These are phyloP conservation scores for Drosophila niveifrons DNA, from an alignment of 2,888 invertebrate species.

Conservation along the genomic window DNA sequence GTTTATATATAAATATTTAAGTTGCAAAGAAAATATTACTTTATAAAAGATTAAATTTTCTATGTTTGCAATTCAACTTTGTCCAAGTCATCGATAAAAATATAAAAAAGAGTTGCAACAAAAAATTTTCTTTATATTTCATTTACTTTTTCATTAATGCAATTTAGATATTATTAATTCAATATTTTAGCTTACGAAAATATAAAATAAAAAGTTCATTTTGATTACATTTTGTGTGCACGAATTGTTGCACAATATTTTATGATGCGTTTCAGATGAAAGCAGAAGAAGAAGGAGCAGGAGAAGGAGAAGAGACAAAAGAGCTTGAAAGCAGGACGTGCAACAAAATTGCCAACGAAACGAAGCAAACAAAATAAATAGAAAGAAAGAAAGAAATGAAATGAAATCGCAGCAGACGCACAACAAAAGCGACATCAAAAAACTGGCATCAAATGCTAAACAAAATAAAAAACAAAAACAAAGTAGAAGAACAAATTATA, in stretches of 20 bases:
- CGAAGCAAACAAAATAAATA: conserved; percentile 4
- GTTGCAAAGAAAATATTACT: too few relatives aligned
- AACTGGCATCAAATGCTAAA: conserved; percentile 10
- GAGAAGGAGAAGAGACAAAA: background rate
- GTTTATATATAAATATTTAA: too few relatives aligned
- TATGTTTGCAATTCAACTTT: too few relatives aligned
- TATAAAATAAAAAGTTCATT: background rate
- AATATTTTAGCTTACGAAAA: too few relatives aligned
- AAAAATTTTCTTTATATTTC: too few relatives aligned
- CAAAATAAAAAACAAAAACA: conserved; percentile 24
- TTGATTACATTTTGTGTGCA: background rate
- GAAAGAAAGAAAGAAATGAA: conserved; percentile 23
- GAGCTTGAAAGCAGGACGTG: background rate
- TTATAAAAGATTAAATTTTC: too few relatives aligned
- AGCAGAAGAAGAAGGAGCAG: too few relatives aligned
- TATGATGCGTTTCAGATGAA: background rate
- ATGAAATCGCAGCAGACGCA: conserved; percentile 27
- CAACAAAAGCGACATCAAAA: conserved; percentile 20
- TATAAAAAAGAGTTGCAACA: too few relatives aligned
- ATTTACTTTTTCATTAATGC: too few relatives aligned
- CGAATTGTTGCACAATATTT: background rate
- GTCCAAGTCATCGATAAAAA: too few relatives aligned
- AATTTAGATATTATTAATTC: too few relatives aligned
- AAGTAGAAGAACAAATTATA: conserved; percentile 39
- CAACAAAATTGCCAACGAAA: conserved; percentile 15